Evolutionary conservation across 2,888 invertebrate genomes (phyloP).

Genomic region (Ophion obscuratus): DNA sequence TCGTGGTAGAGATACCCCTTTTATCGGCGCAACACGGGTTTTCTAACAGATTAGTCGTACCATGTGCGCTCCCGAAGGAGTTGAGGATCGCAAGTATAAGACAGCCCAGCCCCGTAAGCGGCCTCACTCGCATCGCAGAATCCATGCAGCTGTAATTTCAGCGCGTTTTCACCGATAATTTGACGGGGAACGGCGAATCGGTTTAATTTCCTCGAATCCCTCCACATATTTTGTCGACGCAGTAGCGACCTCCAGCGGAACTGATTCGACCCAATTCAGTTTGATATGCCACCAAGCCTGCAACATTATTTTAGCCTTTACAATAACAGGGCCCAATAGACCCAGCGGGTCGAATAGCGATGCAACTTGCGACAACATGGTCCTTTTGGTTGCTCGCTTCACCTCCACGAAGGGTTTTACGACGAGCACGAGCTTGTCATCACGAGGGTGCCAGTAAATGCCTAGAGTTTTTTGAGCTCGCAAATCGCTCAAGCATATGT

Average conservation of each 20-base stretch:
- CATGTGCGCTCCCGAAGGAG: not conserved
- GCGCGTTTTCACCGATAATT: not conserved
- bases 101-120: not conserved
- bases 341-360: constrained; percentile 21
- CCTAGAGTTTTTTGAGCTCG: constrained; percentile 5
- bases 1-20: constrained; percentile 37
- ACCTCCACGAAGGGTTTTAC: not conserved
- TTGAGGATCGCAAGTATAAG: not conserved
- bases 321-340: not conserved
- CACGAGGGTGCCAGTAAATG: not conserved
- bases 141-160: not conserved
- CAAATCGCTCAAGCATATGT: constrained; percentile 1
- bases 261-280: constrained; percentile 14
- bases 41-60: constrained; percentile 49
- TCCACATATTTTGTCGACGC: not conserved
- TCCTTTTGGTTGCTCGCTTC: not conserved
- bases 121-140: not conserved
- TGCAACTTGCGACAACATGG: constrained; percentile 10
- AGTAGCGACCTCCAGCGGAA: constrained; percentile 12
- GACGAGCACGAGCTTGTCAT: not conserved
- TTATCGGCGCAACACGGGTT: constrained; percentile 56
- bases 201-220: not conserved
- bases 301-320: constrained; percentile 3
- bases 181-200: not conserved
- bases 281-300: constrained; percentile 8